Evolutionary conservation across 2,113 vertebrate species (phyloP), one percentile per base, ranked within the genome.

Genomic region (Gadus macrocephalus): DNA sequence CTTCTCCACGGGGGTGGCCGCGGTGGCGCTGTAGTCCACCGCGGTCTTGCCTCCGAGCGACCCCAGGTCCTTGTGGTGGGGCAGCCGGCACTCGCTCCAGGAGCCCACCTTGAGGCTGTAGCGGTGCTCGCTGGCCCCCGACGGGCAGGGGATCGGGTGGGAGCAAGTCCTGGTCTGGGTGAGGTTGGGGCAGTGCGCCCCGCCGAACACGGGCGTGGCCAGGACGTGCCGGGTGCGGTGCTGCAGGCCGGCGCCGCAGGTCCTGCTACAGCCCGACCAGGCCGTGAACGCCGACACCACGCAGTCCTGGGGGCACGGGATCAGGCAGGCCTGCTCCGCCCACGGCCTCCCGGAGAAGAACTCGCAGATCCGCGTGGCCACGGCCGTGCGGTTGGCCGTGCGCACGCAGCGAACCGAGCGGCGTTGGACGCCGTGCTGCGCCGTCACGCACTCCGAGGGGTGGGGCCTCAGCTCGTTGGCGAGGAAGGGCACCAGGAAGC

Each of bases 241-340:
- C 81, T 95, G 95, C 53, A 93, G 67, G 53, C 89, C 88, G 35
- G 62, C 19, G 11, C 91, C 81, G 0, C 97, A 98, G 0, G 85
- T 91, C 20, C 78, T 65, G 72, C 91, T 87, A 14, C 97, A 99
- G 62, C 64, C 73, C 0, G 96, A 98, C 97, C 97, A 98, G 0
- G 77, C 22, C 0, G 93, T 95, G 83, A 97, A 98, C 76, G 93
- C 89, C 0, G 96, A 96, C 1, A 97, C 92, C 0, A 99, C 89
- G 17, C 97, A 99, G 83, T 96, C 95, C 74, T 94, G 93, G 0
- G 97, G 97, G 69, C 97, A 99, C 2, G 97, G 96, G 60, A 96
- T 91, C 71, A 98, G 93, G 81, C 97, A 98, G 3, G 95, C 95
- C 87, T 98, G 96, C 78, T 99, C 96, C 0, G 81, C 53, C 0